Evolutionary conservation across 2,113 vertebrate species (phyloP).

Genomic region (Zosterops lateralis): DNA sequence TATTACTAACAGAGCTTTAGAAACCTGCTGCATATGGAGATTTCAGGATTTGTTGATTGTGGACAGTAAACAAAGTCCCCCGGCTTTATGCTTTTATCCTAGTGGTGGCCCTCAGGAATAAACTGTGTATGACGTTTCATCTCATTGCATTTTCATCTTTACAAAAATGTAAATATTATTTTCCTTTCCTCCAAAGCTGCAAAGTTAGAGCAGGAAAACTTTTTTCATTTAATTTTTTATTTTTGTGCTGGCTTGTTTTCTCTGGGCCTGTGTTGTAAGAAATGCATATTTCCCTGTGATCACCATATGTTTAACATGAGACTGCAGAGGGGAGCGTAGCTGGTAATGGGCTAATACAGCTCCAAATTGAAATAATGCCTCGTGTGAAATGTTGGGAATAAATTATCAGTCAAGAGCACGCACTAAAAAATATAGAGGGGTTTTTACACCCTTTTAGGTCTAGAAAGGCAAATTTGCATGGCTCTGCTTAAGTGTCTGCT

Average conservation of each 20-base stretch:
- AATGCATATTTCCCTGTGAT: constrained; percentile 20
- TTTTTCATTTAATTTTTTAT: constrained; percentile 30
- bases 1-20: constrained; percentile 63
- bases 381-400: constrained; percentile 22
- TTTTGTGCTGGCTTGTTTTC: constrained; percentile 7
- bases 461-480: constrained; percentile 39
- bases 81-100: constrained; percentile 70
- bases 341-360: constrained; percentile 29
- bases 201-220: constrained; percentile 59
- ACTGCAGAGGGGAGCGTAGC: not conserved
- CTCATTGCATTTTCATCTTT: constrained; percentile 63
- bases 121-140: constrained; percentile 30
- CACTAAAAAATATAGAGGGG: not conserved
- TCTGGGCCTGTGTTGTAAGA: constrained; percentile 6
- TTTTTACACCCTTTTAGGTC: constrained; percentile 15
- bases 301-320: constrained; percentile 22
- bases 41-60: constrained; percentile 74
- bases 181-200: constrained; percentile 39
- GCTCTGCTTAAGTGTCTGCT: not conserved
- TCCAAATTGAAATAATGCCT: constrained; percentile 35
- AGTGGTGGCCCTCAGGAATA: constrained; percentile 65
- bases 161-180: constrained; percentile 61
- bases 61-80: constrained; percentile 72
- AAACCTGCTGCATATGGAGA: constrained; percentile 75
- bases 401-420: not conserved